Base-by-base conservation (phyloP, 2,797 vertebrate species). In the Enteromius treurensis region DNA sequence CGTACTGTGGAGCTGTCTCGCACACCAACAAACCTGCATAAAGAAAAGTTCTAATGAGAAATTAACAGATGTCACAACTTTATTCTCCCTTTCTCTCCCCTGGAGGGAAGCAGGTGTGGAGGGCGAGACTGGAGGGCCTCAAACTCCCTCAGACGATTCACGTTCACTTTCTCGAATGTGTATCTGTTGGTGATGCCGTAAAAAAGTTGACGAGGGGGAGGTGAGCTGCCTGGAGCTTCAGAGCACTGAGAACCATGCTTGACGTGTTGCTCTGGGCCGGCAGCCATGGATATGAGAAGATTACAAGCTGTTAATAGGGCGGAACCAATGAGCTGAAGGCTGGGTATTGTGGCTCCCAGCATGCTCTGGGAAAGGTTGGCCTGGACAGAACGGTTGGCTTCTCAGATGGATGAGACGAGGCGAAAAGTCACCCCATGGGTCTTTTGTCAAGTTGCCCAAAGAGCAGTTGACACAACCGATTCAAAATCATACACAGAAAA, bases 261-360 rank as follows among this genome's bases (percentile, higher is more conserved):
- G 77, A 83, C 65, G 42, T 70, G 77, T 64, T 84, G 84, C 90
- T 85, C 86, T 89, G 90, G 91, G 93, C 90, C 90, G 82, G 47
- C 75, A 79, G 92, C 93, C 94, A 93, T 91, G 92, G 95, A 95
- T 96, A 99, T 97, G 97, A 98, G 97, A 97, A 96, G 96, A 97
- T 97, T 95, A 99, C 98, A 95, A 97, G 96, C 97, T 97, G 95
- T 96, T 99, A 98, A 99, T 99, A 98, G 96, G 95, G 96, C 94
- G 96, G 96, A 98, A 98, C 98, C 96, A 97, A 98, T 99, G 70
- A 85, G 86, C 91, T 96, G 95, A 96, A 95, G 94, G 92, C 88
- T 11, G 80, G 89, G 91, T 88, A 93, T 93, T 94, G 94, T 96
- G 88, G 91, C 88, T 93, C 91, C 91, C 95, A 95, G 95, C 96